Evolutionary conservation across 2,888 invertebrate species (phyloP), one percentile per base, ranked within the genome.

Genomic region (Eupithecia insigniata): DNA sequence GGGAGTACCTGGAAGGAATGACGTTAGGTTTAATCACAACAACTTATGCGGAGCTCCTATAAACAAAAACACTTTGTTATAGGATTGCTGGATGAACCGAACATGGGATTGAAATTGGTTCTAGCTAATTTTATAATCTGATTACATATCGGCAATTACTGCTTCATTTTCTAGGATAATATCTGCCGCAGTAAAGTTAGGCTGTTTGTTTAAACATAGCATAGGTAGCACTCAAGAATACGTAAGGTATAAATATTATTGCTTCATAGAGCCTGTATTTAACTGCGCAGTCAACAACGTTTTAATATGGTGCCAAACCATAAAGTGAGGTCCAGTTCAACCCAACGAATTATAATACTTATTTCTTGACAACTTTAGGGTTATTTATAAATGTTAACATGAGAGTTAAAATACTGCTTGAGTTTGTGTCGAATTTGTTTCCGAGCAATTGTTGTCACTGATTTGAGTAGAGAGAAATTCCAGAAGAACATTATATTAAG

Each of bases 1-100:
- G 97, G 74, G 97, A 97, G 93, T 99, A 99, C 87, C 99, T 99
- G 70, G 8, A 66, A 66, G 10, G 26, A 67, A 39, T 22, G 26
- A 34, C 34, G 62, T 22, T 62, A 62, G 34, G 30, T 60, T 60
- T 60, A 28, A 60, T 51, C 16, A 60, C 18, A 60, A 30, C 14
- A 28, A 14, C 14, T 14, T 16, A 30, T 18, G 60, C 60, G 30
- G 30, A 30, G 60, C 30, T 8, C 16, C 22, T 7, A 58, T 28
- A 30, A 10, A 51, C 46, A 22, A 46, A 46, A 46, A 46, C 10
- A 22, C 12, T n/a, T 43, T 30, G 60, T 14, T 26, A 14, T 12
- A 55, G 22, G 55, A 22, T 14, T 55, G 12, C 26, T 26, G 22
- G 26, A 51, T 18, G 18, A 8, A 18, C 26, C 26, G 26, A 26